Evolutionary conservation across 2,113 vertebrate genomes (phyloP).

Genomic region (Nibea albiflora): DNA sequence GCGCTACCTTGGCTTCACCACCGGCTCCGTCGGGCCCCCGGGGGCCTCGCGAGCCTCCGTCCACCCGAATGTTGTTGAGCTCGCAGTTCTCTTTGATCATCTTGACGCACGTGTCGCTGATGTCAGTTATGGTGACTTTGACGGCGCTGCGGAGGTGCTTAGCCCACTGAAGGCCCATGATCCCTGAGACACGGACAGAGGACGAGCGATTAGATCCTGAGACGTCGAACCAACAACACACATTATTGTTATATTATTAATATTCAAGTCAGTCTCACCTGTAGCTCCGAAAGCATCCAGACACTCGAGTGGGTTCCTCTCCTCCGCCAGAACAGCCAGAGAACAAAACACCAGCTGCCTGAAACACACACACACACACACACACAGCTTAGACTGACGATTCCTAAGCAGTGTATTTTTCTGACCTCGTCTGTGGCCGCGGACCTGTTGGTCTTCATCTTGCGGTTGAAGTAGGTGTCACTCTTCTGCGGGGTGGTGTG

Average conservation of each 20-base stretch:
- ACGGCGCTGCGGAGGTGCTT: conserved; percentile 92
- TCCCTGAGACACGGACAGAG: conserved; percentile 81
- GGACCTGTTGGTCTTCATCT: conserved; percentile 98
- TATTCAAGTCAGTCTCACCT: conserved; percentile 79
- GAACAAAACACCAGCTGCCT: conserved; percentile 96
- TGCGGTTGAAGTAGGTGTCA: conserved; percentile 98
- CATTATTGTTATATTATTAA: too few relatives aligned
- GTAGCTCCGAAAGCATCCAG: conserved; percentile 98
- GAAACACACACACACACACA: conserved; percentile 68
- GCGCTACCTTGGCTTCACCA: conserved; percentile 64
- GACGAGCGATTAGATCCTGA: too few relatives aligned
- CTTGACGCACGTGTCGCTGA: conserved; percentile 91
- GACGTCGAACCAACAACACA: too few relatives aligned
- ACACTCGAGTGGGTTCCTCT: conserved; percentile 93
- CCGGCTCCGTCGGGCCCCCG: conserved; percentile 73
- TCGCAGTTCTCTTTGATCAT: conserved; percentile 96
- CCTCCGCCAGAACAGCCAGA: conserved; percentile 89
- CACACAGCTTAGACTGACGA: too few relatives aligned
- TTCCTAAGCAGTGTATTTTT: not conserved
- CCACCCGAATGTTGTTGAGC: conserved; percentile 92
- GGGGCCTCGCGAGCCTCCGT: conserved; percentile 71
- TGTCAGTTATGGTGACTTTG: conserved; percentile 95
- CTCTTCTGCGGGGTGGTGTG: conserved; percentile 93
- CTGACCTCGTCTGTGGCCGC: not conserved
- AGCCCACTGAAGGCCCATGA: conserved; percentile 99